phyloP scores from a whole-genome alignment of 1,140 invertebrate genomes.

The Tyrophagus putrescentiae region DNA sequence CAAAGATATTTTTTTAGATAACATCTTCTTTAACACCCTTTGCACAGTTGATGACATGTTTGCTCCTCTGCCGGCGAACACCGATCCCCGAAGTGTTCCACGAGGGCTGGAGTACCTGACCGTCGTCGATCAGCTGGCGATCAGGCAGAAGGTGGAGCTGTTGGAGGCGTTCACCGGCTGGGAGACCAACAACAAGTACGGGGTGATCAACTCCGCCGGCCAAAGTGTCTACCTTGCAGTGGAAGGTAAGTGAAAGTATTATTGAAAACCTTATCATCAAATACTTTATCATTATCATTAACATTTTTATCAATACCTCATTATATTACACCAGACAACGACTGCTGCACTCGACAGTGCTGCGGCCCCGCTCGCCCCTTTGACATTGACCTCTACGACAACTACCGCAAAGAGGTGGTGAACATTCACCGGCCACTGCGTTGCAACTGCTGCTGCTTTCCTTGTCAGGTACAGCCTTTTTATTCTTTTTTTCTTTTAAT shows the following conservation, averaged over 20 bases:
- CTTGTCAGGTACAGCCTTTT: no score
- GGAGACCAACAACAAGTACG: constrained; percentile 36
- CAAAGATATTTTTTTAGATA: no score
- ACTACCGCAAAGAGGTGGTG: constrained; percentile 30
- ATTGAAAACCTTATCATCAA: no score
- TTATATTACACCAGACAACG: no score
- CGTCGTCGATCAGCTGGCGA: constrained; percentile 7
- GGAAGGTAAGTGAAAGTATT: constrained; percentile 33
- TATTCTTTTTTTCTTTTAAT: no score
- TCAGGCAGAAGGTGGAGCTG: constrained; percentile 20
- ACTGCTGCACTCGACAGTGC: constrained; percentile 33
- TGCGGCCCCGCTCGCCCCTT: constrained; percentile 33
- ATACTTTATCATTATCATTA: no score
- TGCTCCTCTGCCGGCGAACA: not conserved
- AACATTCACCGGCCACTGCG: constrained; percentile 32
- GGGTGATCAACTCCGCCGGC: constrained; percentile 29
- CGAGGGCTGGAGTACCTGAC: constrained; percentile 19
- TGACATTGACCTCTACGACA: constrained; percentile 33
- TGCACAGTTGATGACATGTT: no score
- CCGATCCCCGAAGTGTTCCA: not conserved
- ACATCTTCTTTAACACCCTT: no score
- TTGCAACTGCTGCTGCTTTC: constrained; percentile 32
- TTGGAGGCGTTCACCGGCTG: constrained; percentile 34
- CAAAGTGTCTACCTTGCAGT: constrained; percentile 33
- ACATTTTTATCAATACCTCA: no score